A percentile compares a stretch with the other conserved stretches of the same genome.
phyloP scores from a whole-genome alignment of 2,888 invertebrate species.

The Cremastinae sp. region DNA sequence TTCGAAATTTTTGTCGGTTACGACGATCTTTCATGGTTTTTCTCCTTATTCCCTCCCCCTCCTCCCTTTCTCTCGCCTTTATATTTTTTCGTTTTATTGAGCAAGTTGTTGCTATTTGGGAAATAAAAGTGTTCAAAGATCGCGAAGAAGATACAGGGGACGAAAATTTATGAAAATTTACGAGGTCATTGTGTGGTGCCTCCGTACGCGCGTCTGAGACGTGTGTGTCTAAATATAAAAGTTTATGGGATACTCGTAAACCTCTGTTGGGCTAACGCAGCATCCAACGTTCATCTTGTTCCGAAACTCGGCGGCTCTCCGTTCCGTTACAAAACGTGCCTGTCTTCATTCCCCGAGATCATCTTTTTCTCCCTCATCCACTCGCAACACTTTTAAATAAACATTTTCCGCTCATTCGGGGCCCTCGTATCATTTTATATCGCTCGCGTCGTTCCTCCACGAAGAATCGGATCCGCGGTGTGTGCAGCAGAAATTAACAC shows the following conservation, averaged over 20 bases:
- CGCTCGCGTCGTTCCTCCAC: too few species aligned
- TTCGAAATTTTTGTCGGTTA: too few species aligned
- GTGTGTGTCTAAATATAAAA: slow-evolving; percentile 58
- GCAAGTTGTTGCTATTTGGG: background rate
- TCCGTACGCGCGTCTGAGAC: slow-evolving; percentile 42
- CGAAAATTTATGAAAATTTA: slow-evolving; percentile 51
- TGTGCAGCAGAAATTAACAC: too few species aligned
- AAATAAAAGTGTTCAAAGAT: slow-evolving; percentile 1
- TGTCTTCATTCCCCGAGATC: slow-evolving; percentile 20
- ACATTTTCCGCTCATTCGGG: slow-evolving; percentile 6
- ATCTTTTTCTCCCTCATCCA: slow-evolving; percentile 3
- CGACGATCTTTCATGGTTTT: too few species aligned
- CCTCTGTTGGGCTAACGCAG: slow-evolving; percentile 27
- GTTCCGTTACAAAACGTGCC: slow-evolving; percentile 2
- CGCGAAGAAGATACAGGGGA: background rate
- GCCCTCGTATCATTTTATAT: background rate
- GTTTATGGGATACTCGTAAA: slow-evolving; percentile 61
- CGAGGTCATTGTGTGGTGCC: slow-evolving; percentile 52
- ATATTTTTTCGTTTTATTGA: too few species aligned
- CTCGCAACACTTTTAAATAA: slow-evolving; percentile 40
- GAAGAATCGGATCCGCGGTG: too few species aligned
- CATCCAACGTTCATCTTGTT: slow-evolving; percentile 36
- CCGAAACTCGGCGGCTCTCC: slow-evolving; percentile 7
- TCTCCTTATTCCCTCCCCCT: too few species aligned
- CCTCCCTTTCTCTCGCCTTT: too few species aligned